Percentiles rank a stretch among this genome's conserved stretches.
Evolutionary conservation across 2,888 invertebrate species (phyloP).

Genomic region (Lepidochitona cinerea): DNA sequence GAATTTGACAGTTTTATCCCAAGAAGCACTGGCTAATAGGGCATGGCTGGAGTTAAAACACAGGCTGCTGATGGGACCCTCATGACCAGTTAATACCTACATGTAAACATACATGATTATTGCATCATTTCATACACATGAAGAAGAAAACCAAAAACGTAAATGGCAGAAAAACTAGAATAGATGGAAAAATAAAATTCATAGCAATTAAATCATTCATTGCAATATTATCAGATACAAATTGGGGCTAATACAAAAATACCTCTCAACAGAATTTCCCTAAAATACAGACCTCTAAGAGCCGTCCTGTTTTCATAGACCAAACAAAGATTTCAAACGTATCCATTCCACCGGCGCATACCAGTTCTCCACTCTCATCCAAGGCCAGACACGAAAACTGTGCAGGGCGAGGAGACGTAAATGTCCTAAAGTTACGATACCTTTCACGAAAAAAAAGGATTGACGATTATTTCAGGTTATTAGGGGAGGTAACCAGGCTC

Average conservation of each 20-base stretch:
- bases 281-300: conserved; percentile 89
- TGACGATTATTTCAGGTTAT: too few species aligned
- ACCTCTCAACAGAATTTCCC: too few species aligned
- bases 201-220: too few species aligned
- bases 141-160: too few species aligned
- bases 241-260: too few species aligned
- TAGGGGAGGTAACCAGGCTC: too few species aligned
- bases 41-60: conserved; percentile 79
- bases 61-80: conserved; percentile 89
- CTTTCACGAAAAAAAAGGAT: too few species aligned
- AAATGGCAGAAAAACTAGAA: too few species aligned
- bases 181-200: too few species aligned
- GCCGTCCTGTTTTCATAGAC: conserved; percentile 92
- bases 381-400: conserved; percentile 93
- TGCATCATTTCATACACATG: too few species aligned
- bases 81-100: conserved; percentile 85
- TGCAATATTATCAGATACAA: too few species aligned
- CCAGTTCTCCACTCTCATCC: conserved; percentile 91
- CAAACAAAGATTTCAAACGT: conserved; percentile 96
- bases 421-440: conserved; percentile 97
- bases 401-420: conserved; percentile 90
- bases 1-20: conserved; percentile 93
- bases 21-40: conserved; percentile 86
- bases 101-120: conserved; percentile 7
- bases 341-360: conserved; percentile 95